phyloP scores from a whole-genome alignment of 2,113 vertebrate genomes.

The Todiramphus saurophagus region DNA sequence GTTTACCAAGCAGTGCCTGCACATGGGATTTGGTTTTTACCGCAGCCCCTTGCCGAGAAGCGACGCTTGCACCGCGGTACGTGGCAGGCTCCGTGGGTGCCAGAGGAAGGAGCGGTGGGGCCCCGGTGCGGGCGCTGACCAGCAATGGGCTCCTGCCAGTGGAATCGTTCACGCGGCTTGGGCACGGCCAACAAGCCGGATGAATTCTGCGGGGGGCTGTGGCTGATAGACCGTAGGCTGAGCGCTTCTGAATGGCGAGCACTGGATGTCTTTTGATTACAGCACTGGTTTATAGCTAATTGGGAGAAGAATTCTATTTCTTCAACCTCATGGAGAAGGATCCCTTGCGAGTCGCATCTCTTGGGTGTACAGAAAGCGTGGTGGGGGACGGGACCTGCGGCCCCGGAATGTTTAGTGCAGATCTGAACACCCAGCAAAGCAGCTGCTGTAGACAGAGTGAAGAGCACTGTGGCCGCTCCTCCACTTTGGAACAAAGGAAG shows the following conservation, averaged over 20 bases:
- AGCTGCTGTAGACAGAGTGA: neutral
- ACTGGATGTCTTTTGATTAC: accelerated
- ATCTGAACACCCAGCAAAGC: neutral
- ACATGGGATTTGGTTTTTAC: neutral
- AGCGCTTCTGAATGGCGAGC: neutral
- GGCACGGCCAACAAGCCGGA: neutral
- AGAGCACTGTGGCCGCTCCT: neutral
- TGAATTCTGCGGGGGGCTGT: neutral
- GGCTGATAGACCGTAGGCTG: neutral
- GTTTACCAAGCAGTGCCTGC: neutral
- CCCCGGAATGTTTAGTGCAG: accelerated
- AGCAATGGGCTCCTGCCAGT: neutral
- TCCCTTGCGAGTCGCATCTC: neutral
- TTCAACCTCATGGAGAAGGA: too few relatives aligned
- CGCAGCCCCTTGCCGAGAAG: neutral
- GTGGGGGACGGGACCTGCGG: neutral
- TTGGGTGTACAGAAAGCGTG: accelerated
- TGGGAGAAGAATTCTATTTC: neutral
- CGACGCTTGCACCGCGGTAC: neutral
- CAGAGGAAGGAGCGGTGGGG: neutral
- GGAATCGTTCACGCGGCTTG: neutral
- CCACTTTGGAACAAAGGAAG: neutral
- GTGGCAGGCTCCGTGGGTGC: neutral
- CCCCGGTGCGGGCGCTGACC: neutral
- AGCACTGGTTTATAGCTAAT: accelerated